Percentiles rank a stretch among this genome's conserved stretches.
Evolutionary conservation across 2,797 vertebrate genomes (phyloP).

Genomic region (Microctenopoma stevenorrisi): DNA sequence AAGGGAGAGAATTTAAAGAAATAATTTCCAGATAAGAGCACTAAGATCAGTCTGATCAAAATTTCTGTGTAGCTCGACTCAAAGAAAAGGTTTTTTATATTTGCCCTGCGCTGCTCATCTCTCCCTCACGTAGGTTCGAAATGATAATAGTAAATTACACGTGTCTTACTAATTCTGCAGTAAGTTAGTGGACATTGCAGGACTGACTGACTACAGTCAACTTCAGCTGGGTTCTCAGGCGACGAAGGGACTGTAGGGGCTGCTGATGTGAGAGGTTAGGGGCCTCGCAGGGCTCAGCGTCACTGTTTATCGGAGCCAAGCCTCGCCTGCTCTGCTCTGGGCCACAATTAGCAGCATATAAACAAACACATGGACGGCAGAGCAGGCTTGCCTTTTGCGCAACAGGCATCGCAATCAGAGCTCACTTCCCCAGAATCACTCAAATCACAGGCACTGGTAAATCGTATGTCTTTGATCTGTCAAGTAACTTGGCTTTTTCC

Average conservation of each 20-base stretch:
- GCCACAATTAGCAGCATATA: constrained; percentile 75
- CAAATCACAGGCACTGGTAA: constrained; percentile 34
- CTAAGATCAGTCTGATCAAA: not conserved
- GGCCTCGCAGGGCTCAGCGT: constrained; percentile 51
- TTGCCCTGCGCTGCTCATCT: not conserved
- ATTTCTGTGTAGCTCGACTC: not conserved
- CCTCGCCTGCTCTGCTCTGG: constrained; percentile 56
- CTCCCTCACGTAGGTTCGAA: not conserved
- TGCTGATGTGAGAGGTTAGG: constrained; percentile 58
- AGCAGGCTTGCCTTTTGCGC: constrained; percentile 44
- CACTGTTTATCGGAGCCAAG: constrained; percentile 63
- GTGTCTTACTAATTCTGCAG: constrained; percentile 4
- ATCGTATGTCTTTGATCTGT: constrained; percentile 44
- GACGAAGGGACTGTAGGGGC: constrained; percentile 27
- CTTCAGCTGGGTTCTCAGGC: constrained; percentile 39
- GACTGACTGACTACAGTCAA: not conserved
- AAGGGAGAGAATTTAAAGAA: not conserved
- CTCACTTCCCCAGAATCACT: constrained; percentile 53
- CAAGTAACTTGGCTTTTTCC: too few relatives aligned
- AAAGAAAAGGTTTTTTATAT: not conserved
- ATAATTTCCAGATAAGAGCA: not conserved
- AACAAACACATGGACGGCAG: constrained; percentile 67
- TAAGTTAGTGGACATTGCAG: constrained; percentile 2
- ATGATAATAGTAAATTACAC: not conserved
- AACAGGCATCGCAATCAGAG: constrained; percentile 68